These are phyloP conservation scores for Morone saxatilis DNA, from an alignment of 2,113 vertebrate species.

Conservation along the genomic window DNA sequence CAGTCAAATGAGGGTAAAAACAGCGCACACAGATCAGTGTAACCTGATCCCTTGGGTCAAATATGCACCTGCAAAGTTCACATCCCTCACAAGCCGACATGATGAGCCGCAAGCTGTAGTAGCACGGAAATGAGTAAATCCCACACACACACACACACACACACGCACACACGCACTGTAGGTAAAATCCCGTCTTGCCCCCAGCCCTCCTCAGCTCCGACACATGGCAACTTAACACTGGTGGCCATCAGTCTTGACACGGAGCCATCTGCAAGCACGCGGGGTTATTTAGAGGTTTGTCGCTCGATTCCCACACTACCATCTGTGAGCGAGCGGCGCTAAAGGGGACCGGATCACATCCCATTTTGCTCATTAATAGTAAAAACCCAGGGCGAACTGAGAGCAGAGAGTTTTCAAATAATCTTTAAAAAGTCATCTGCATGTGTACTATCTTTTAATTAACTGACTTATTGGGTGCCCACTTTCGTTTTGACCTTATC, in stretches of 20 bases:
- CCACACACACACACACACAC: neutral
- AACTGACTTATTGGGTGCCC: constrained; percentile 32
- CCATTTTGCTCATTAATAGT: constrained; percentile 6
- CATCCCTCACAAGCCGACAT: constrained; percentile 28
- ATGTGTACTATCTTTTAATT: constrained; percentile 57
- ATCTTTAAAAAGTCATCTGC: constrained; percentile 25
- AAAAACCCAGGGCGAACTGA: constrained; percentile 23
- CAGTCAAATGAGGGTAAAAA: neutral
- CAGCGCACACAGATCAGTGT: constrained; percentile 23
- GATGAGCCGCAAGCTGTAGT: constrained; percentile 27
- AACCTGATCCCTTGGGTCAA: constrained; percentile 18
- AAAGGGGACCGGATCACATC: constrained; percentile 15
- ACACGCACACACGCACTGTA: neutral
- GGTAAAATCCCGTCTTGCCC: constrained; percentile 36
- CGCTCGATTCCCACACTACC: constrained; percentile 49
- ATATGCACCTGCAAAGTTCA: constrained; percentile 46
- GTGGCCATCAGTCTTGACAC: constrained; percentile 54
- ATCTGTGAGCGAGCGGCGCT: constrained; percentile 44
- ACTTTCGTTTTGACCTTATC: constrained; percentile 49
- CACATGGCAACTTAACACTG: constrained; percentile 59
- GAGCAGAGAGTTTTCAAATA: constrained; percentile 25
- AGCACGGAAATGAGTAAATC: constrained; percentile 54
- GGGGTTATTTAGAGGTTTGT: constrained; percentile 51
- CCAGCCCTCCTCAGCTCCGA: constrained; percentile 24
- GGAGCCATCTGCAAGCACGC: constrained; percentile 56